Conservation (phyloP, 1,140 invertebrate genomes). For the Delia radicum region DNA sequence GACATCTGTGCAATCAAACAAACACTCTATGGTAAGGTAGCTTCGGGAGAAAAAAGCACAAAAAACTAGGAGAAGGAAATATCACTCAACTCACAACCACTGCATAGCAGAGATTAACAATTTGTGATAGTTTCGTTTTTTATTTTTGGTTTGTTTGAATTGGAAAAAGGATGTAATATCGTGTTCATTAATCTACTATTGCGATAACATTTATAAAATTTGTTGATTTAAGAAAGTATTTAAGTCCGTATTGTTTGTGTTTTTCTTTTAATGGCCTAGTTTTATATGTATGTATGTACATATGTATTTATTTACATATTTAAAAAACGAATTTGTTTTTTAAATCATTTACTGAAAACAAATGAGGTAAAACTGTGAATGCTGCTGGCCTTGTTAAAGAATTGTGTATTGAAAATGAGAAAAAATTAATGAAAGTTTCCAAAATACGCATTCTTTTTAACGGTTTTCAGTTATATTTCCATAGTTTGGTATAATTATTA, state of each 20-base stretch:
- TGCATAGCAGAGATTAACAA: conserved; percentile 7
- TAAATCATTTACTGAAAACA: background rate
- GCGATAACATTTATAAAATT: conserved; percentile 13
- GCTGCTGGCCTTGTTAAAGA: background rate
- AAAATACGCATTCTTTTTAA: too few relatives aligned
- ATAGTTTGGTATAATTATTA: too few relatives aligned
- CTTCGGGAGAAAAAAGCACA: background rate
- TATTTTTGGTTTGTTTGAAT: conserved; percentile 1
- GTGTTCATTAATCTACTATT: conserved; percentile 13
- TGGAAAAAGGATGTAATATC: conserved; percentile 20
- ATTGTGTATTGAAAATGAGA: too few relatives aligned
- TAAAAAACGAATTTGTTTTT: background rate
- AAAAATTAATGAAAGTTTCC: background rate
- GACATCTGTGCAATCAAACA: conserved; percentile 12
- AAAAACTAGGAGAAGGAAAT: background rate
- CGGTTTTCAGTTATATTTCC: too few relatives aligned
- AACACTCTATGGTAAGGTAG: background rate
- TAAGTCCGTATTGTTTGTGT: background rate
- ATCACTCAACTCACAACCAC: background rate
- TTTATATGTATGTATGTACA: background rate
- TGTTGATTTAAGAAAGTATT: background rate
- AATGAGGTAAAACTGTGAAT: background rate
- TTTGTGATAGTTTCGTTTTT: conserved; percentile 6
- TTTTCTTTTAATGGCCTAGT: background rate
- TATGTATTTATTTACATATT: too few relatives aligned